Evolutionary conservation across 2,888 invertebrate species (phyloP).

Genomic region (Tinea semifulvella): DNA sequence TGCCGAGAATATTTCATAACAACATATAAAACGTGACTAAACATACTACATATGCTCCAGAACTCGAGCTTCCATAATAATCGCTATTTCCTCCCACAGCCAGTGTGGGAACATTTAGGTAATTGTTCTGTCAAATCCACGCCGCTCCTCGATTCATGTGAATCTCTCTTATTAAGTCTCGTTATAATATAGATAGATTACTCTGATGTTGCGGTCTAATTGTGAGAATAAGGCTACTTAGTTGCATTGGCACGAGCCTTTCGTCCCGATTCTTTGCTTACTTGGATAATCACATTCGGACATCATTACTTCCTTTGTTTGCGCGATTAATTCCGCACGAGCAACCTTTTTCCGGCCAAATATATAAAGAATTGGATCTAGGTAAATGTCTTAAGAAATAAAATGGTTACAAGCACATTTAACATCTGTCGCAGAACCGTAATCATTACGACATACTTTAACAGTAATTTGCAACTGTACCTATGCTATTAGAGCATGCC

Average conservation of each 20-base stretch:
- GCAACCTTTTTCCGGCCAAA: neutral
- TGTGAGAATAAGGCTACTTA: slow-evolving; percentile 38
- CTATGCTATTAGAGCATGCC: slow-evolving; percentile 12
- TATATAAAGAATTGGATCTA: slow-evolving; percentile 6
- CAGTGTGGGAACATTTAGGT: slow-evolving; percentile 41
- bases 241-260: slow-evolving; percentile 18
- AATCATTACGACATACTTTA: slow-evolving; percentile 21
- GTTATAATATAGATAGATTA: slow-evolving; percentile 12
- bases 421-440: slow-evolving; percentile 12
- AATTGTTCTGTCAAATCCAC: slow-evolving; percentile 46
- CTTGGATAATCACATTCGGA: neutral
- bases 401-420: slow-evolving; percentile 5
- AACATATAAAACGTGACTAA: neutral
- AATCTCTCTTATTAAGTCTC: slow-evolving; percentile 33
- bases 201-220: slow-evolving; percentile 23
- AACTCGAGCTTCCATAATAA: neutral
- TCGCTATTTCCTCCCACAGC: slow-evolving; percentile 11
- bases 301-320: slow-evolving; percentile 1
- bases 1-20: slow-evolving; percentile 1
- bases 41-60: neutral
- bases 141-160: slow-evolving; percentile 31
- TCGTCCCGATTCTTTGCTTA: slow-evolving; percentile 3
- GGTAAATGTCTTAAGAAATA: slow-evolving; percentile 7
- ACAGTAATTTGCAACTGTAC: slow-evolving; percentile 34
- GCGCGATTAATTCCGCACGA: slow-evolving; percentile 3